A percentile compares a stretch with the other conserved stretches of the same genome.
Evolutionary conservation across 2,888 invertebrate species (phyloP).

Genomic region (Pteria penguin): DNA sequence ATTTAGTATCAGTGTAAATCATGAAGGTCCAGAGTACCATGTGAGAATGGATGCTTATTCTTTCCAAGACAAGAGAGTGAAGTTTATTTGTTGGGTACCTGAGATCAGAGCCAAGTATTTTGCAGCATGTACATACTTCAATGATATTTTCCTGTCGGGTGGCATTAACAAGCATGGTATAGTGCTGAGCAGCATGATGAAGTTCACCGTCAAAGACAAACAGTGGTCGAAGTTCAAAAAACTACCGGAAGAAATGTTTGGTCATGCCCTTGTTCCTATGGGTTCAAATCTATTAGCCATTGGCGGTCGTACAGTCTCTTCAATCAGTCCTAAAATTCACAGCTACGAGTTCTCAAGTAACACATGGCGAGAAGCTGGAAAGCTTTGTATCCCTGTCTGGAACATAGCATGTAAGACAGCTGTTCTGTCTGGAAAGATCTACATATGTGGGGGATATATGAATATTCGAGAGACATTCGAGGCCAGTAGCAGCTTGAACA

Average conservation of each 20-base stretch:
- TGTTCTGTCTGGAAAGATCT: not conserved
- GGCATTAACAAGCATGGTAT: not conserved
- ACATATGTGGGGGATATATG: not conserved
- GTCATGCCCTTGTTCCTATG: not conserved
- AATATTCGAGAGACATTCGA: not conserved
- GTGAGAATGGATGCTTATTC: slow-evolving; percentile 8
- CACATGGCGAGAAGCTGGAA: not conserved
- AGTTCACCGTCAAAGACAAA: not conserved
- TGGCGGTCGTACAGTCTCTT: not conserved
- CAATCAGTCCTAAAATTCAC: not conserved
- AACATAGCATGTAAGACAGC: not conserved
- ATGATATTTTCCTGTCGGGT: not conserved
- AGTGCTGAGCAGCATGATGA: not conserved
- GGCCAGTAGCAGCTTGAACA: not conserved
- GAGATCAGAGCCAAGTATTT: not conserved
- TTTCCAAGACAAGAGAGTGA: slow-evolving; percentile 2
- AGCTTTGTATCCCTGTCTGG: slow-evolving; percentile 3
- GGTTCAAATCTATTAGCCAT: not conserved
- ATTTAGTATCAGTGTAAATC: not conserved
- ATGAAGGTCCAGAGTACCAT: not conserved
- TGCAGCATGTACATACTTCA: slow-evolving; percentile 10
- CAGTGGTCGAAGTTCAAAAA: not conserved
- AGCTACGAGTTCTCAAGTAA: not conserved
- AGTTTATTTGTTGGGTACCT: not conserved
- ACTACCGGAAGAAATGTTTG: not conserved